Evolutionary conservation across 2,888 invertebrate genomes (phyloP).

Genomic region (Theodoxus fluviatilis): DNA sequence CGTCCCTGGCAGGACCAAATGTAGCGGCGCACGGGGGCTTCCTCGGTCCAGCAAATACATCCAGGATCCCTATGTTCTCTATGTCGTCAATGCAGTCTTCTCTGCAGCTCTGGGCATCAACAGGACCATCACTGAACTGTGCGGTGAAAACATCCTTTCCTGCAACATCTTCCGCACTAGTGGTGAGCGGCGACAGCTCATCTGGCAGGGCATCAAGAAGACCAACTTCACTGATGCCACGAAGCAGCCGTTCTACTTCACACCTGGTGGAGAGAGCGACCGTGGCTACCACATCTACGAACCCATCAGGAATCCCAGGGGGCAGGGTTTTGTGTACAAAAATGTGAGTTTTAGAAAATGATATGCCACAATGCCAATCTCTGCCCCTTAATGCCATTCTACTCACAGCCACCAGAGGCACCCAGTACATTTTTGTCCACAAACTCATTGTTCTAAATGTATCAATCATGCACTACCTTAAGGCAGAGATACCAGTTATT

Average conservation of each 20-base stretch:
- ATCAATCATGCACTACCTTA: too few species aligned
- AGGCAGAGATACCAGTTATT: too few species aligned
- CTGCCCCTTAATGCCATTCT: not conserved
- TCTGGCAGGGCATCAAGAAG: slow-evolving; percentile 41
- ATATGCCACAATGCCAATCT: too few species aligned
- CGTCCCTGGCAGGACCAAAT: not conserved
- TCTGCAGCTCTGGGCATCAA: slow-evolving; percentile 55
- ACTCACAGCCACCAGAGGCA: too few species aligned
- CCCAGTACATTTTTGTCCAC: too few species aligned
- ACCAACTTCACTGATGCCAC: slow-evolving; percentile 51
- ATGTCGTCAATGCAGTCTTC: slow-evolving; percentile 61
- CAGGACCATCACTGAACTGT: slow-evolving; percentile 41
- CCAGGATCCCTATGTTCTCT: slow-evolving; percentile 59
- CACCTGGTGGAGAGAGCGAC: slow-evolving; percentile 52
- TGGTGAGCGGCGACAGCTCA: slow-evolving; percentile 49
- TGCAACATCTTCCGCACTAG: slow-evolving; percentile 46
- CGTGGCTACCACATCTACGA: slow-evolving; percentile 60
- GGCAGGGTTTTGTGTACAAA: slow-evolving; percentile 25
- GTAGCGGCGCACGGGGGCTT: slow-evolving; percentile 37
- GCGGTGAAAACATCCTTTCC: slow-evolving; percentile 34
- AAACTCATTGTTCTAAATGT: too few species aligned
- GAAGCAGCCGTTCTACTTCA: slow-evolving; percentile 53
- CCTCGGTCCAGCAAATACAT: slow-evolving; percentile 47
- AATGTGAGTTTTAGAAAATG: slow-evolving; percentile 30
- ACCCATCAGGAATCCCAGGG: slow-evolving; percentile 29